Base-by-base conservation (phyloP, 1,140 invertebrate species). In the Vanessa tameamea region DNA sequence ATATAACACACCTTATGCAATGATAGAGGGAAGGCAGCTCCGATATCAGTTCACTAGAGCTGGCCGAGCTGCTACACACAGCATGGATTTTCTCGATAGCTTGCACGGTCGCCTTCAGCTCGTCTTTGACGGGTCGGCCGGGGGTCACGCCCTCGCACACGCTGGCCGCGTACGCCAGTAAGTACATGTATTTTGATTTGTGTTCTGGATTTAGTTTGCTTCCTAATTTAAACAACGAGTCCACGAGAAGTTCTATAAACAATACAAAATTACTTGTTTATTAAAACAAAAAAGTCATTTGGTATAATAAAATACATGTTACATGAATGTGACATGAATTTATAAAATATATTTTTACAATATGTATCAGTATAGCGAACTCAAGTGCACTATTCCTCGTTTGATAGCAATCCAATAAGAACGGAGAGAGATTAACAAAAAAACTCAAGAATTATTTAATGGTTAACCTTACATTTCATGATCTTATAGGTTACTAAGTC, bases 191-290 rank as follows among this genome's bases (percentile, higher is more conserved):
- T 89, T 99, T 99, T 3, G 98, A 96, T 93, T 99, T 99, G 87
- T 99, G 98, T 84, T 99, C 99, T 0, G 97, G 97, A 92, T 99
- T 99, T 55, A 99, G 93, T 93, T 99, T 99, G 3, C 97, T 96
- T 14, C 97, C 97, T 20, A 97, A 96, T 86, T 98, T 98, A 85
- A 99, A 99, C 14, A 99, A 90, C 0, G 97, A 95, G 92, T 99
- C 98, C 31, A 99, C 96, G 0, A 99, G 93, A 23, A 99, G 94
- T 93, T 99, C 98, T 96, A 92, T 47, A 70, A 64, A 61, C 15
- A 26, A 37, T 12, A 31, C 11, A 23, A 57, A 23, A 20, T 26
- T 31, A 31, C 26, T 31, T 31, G 11, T 23, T 1, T 16, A 16
- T 23, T 55, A 20, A 13, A 14, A 14, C 13, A n/a, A 51, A 51